Base-by-base conservation (phyloP, 2,888 invertebrate species). In the Drosophila kambysellisi region DNA sequence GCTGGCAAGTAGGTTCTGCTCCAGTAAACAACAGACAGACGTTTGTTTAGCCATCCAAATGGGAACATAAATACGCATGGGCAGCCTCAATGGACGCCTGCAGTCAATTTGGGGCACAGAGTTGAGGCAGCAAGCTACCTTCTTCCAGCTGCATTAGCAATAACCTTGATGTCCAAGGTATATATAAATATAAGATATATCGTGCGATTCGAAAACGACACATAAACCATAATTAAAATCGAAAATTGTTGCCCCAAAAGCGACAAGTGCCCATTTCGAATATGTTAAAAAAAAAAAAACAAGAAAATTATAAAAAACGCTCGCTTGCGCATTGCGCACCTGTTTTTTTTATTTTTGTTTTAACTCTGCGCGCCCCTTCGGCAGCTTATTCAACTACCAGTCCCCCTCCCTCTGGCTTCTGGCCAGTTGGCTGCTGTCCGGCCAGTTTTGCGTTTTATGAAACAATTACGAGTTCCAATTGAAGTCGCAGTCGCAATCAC, bases 371-470 rank as follows among this genome's bases (percentile, higher is more conserved):
- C n/a, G 25, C 46, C 32, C 30, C 29, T 20, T 11, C 3, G 12
- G 29, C 7, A 3, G 32, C 15, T 39, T 17, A 46, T 25, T 46
- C 25, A 46, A 46, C 25, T 11, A 25, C 35, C 48, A 41, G 43
- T 32, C 20, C 7, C 37, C 35, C 29, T 1, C 12, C 17, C 20
- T 46, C 30, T 50, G 33, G 15, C 39, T 25, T 25, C 25, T 58
- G 25, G 20, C 41, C 73, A 65, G 68, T 70, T 61, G 65, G 53
- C 66, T 53, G 54, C 66, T 56, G 54, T 54, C 54, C 48, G 78
- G 79, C 70, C 84, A 83, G 84, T 79, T 88, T 82, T 84, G 77
- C 82, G 82, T 83, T 83, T 83, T 83, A 85, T 85, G 76, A 89
- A 87, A 87, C 89, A 87, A 87, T 87, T 87, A 87, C 89, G 80